Evolutionary conservation across 1,140 invertebrate species (phyloP).

Genomic region (Drosophila pectinifera): DNA sequence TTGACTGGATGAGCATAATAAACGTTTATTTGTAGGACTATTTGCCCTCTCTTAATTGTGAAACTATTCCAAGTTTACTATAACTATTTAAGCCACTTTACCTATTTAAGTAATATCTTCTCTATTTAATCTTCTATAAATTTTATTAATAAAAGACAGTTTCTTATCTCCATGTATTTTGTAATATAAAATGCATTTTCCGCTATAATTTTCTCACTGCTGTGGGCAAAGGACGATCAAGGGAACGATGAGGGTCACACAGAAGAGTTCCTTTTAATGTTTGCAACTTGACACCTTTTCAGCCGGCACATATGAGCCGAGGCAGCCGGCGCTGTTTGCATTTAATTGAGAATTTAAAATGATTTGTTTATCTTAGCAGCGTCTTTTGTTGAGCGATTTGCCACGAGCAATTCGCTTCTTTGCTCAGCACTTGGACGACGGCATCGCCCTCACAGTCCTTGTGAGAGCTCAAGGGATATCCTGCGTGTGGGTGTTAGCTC

Average conservation of each 20-base stretch:
- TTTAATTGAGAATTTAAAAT: slow-evolving; percentile 84
- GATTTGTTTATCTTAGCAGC: slow-evolving; percentile 75
- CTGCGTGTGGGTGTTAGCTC: slow-evolving; percentile 47
- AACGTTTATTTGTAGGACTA: no score
- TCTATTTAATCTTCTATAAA: no score
- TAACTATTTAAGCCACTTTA: no score
- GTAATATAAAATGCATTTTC: neutral
- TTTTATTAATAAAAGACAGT: no score
- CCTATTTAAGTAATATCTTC: no score
- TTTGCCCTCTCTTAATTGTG: no score
- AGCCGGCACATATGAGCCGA: slow-evolving; percentile 22
- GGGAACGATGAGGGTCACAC: slow-evolving; percentile 56
- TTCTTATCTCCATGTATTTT: neutral
- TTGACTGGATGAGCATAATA: no score
- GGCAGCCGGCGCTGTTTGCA: slow-evolving; percentile 48
- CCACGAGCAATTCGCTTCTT: slow-evolving; percentile 69
- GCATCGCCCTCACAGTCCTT: slow-evolving; percentile 37
- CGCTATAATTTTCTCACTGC: slow-evolving; percentile 3
- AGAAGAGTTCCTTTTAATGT: slow-evolving; percentile 60
- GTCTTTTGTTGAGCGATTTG: slow-evolving; percentile 74
- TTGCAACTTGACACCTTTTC: slow-evolving; percentile 77
- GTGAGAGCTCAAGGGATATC: slow-evolving; percentile 11
- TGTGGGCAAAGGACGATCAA: neutral
- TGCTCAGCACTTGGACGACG: slow-evolving; percentile 65
- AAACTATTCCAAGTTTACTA: no score